Percentiles rank a stretch among this genome's conserved stretches.
phyloP scores from a whole-genome alignment of 2,888 invertebrate species.

The Incurvaria masculella region DNA sequence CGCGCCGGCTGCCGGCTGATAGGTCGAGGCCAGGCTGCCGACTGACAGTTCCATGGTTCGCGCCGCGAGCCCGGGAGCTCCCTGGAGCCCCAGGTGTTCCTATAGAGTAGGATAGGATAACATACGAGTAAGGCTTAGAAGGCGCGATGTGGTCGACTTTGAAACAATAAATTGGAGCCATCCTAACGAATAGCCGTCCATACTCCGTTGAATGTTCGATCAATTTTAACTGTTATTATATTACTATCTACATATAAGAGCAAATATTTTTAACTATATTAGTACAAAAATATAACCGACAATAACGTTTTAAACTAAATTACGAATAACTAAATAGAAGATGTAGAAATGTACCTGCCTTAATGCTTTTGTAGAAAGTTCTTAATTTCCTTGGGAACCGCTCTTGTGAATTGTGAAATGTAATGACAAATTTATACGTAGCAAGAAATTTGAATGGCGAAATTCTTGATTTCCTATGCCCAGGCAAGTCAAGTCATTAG shows the following conservation, averaged over 20 bases:
- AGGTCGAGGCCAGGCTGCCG: background rate
- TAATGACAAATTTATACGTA: too few relatives aligned
- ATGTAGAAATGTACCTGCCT: too few relatives aligned
- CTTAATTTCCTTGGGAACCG: too few relatives aligned
- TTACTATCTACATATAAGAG: background rate
- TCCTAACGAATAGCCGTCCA: background rate
- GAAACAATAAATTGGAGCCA: background rate
- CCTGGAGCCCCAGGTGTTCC: too few relatives aligned
- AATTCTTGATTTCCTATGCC: too few relatives aligned
- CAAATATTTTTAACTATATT: background rate
- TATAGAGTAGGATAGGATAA: background rate
- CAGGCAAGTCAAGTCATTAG: too few relatives aligned
- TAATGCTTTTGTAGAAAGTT: too few relatives aligned
- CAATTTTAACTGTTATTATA: background rate
- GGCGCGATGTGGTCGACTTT: background rate
- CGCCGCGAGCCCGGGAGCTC: too few relatives aligned
- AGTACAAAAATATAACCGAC: background rate
- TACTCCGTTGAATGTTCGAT: background rate
- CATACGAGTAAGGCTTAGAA: background rate
- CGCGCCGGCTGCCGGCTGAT: slow-evolving; percentile 9
- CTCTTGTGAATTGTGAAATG: too few relatives aligned
- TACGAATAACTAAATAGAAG: too few relatives aligned
- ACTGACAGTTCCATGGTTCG: background rate
- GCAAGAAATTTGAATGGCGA: too few relatives aligned
- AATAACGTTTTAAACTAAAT: background rate